phyloP scores from a whole-genome alignment of 1,140 invertebrate species.

The Orius insidiosus region DNA sequence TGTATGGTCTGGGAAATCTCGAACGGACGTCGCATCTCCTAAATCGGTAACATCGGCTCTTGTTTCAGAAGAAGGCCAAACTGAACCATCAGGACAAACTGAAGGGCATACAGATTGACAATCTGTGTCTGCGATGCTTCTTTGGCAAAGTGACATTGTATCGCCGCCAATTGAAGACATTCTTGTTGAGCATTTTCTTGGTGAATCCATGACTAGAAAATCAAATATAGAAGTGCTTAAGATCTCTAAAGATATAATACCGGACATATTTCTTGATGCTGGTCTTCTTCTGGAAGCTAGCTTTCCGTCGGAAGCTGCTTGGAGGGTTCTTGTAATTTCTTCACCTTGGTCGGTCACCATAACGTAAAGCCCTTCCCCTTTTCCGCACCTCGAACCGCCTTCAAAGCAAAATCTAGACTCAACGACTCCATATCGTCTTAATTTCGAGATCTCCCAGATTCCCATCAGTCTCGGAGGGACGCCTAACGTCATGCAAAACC shows the following conservation, averaged over 20 bases:
- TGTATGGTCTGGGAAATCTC: conserved; percentile 17
- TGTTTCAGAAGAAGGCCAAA: conserved; percentile 22
- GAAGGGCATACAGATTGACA: conserved; percentile 5
- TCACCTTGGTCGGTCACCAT: conserved; percentile 58
- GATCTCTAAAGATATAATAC: conserved; percentile 22
- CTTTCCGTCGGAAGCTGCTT: conserved; percentile 54
- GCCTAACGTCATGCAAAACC: conserved; percentile 64
- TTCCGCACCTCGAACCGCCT: conserved; percentile 71
- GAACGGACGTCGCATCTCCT: conserved; percentile 21
- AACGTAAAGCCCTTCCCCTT: conserved; percentile 63
- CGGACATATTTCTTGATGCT: conserved; percentile 26
- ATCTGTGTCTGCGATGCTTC: conserved; percentile 4
- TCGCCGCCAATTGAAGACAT: conserved; percentile 7
- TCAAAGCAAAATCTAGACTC: conserved; percentile 81
- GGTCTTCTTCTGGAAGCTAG: conserved; percentile 33
- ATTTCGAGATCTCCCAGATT: conserved; percentile 59
- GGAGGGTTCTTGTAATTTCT: conserved; percentile 51
- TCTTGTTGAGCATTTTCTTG: conserved; percentile 27
- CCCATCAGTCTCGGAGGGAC: conserved; percentile 58
- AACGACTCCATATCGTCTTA: conserved; percentile 69
- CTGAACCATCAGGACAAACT: conserved; percentile 2
- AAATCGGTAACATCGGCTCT: conserved; percentile 19
- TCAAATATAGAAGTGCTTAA: not conserved
- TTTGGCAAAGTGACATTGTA: conserved; percentile 8
- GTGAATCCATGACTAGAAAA: conserved; percentile 37